Evolutionary conservation across 2,113 vertebrate species (phyloP), one percentile per base, ranked within the genome.

Genomic region (Taurulus bubalis): DNA sequence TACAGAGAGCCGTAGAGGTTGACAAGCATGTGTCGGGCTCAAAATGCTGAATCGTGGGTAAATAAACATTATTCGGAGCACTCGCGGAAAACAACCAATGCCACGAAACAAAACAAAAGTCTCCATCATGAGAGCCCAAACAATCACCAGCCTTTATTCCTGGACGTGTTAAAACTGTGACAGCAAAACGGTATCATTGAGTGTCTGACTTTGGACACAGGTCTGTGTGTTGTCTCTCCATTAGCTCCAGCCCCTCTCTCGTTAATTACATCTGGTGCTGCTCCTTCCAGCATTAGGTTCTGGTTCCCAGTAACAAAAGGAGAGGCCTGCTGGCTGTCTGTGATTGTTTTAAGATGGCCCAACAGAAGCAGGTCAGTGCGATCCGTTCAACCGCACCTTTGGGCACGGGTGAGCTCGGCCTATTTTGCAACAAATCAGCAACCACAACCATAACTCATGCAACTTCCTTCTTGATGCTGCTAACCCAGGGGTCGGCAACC

Each of bases 201-300:
- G n/a, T n/a, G n/a, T 42, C 32, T 75, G 40, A 75, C 30, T 66
- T n/a, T 2, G 2, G 14, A 16, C 16, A 55, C 10, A 16, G 18
- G 28, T 34, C 15, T 56, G 26, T 32, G 26, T 4, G 32, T 3
- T 53, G 9, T 75, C 22, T 20, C 34, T 45, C 55, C 34, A 10
- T 71, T 36, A 53, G 30, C 62, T 79, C 36, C 59, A 62, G 68
- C 14, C 30, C 16, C 42, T 64, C 59, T 78, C 36, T 34, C 3
- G 45, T 78, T 94, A 93, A 90, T 93, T 90, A 90, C 78, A 91
- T 85, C 53, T 87, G 84, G 78, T 71, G 72, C 58, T 69, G 63
- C 56, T 85, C 40, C 59, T 72, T 86, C 82, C 83, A 89, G 85
- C 86, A 78, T 85, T 76, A 87, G 75, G 76, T 76, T 87, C 73